Evolutionary conservation across 2,888 invertebrate species (phyloP).

Genomic region (Melanotus villosus): DNA sequence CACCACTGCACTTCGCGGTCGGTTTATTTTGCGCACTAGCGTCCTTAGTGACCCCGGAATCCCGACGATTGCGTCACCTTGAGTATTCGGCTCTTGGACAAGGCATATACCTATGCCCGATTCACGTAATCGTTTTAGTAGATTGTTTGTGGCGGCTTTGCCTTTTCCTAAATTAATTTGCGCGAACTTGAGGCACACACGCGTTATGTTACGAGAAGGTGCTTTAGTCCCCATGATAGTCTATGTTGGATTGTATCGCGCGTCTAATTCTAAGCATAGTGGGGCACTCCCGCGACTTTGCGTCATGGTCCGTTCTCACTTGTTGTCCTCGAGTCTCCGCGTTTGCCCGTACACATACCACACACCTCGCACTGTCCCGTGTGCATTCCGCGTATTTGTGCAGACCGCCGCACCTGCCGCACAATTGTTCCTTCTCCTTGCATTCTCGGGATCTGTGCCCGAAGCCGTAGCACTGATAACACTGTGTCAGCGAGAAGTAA

Average conservation of each 20-base stretch:
- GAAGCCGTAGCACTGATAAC: not conserved
- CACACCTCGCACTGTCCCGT: not conserved
- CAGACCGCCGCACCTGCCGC: not conserved
- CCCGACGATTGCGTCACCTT: not conserved
- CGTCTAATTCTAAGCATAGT: not conserved
- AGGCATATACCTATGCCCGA: not conserved
- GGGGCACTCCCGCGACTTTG: not conserved
- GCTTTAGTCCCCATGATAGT: not conserved
- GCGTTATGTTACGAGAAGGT: not conserved
- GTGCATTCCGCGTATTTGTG: not conserved
- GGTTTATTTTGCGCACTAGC: too few relatives aligned
- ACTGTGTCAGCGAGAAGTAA: not conserved
- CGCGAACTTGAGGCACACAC: not conserved
- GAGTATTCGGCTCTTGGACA: not conserved
- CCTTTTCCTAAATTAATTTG: constrained; percentile 1
- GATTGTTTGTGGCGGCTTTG: not conserved
- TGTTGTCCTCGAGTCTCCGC: not conserved
- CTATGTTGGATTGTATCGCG: not conserved
- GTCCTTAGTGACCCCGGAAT: too few relatives aligned
- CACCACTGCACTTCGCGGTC: too few relatives aligned
- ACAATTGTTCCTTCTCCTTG: not conserved
- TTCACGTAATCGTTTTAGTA: not conserved
- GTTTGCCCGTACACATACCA: not conserved
- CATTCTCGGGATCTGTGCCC: not conserved
- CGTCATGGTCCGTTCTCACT: not conserved